phyloP scores from a whole-genome alignment of 2,888 invertebrate species.

The Epistrophella euchroma region DNA sequence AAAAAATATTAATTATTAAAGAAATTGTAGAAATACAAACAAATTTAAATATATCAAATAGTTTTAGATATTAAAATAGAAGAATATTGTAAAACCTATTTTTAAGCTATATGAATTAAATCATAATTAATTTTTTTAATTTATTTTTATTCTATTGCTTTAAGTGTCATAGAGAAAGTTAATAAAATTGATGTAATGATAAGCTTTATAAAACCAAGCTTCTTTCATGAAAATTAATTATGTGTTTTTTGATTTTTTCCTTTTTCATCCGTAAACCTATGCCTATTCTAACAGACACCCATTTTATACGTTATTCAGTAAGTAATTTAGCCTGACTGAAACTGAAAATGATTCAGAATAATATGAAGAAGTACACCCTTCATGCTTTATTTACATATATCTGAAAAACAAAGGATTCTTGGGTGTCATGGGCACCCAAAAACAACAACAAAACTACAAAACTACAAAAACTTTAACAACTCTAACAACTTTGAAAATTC shows the following conservation, averaged over 20 bases:
- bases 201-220: conserved; percentile 13
- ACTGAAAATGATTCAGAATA: too few relatives aligned
- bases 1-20: background rate
- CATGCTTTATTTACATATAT: too few relatives aligned
- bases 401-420: too few relatives aligned
- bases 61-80: background rate
- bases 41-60: background rate
- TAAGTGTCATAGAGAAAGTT: conserved; percentile 49
- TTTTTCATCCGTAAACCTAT: too few relatives aligned
- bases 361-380: too few relatives aligned
- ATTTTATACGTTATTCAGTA: too few relatives aligned
- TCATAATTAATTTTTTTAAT: conserved; percentile 37
- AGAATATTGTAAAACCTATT: background rate
- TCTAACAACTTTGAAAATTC: too few relatives aligned
- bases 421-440: too few relatives aligned
- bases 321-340: too few relatives aligned
- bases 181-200: conserved; percentile 11
- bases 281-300: too few relatives aligned
- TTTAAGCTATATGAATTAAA: background rate
- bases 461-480: too few relatives aligned
- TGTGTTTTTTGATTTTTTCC: background rate
- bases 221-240: background rate
- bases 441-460: too few relatives aligned
- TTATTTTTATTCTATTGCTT: conserved; percentile 60
- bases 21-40: background rate